Conservation (phyloP, 2,797 vertebrate genomes). For the Sebastes oblongus region DNA sequence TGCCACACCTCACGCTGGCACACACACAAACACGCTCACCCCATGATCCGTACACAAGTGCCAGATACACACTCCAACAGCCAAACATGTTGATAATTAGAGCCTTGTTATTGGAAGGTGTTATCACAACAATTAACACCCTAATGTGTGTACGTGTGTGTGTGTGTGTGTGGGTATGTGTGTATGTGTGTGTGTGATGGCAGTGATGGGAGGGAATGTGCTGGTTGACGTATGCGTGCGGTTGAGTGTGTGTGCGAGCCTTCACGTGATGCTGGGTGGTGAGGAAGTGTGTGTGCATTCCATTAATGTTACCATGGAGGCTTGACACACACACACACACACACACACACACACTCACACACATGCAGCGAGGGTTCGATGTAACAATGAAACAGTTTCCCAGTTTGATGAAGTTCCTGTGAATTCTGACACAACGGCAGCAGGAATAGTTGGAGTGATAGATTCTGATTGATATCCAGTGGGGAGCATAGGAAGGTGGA, state of each 20-base stretch:
- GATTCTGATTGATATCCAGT: slow-evolving; percentile 85
- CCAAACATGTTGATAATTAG: slow-evolving; percentile 88
- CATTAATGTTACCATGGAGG: slow-evolving; percentile 56
- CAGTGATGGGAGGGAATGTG: slow-evolving; percentile 8
- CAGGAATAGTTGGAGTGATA: slow-evolving; percentile 81
- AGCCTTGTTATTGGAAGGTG: slow-evolving; percentile 85
- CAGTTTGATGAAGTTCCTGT: slow-evolving; percentile 79
- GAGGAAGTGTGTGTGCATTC: slow-evolving; percentile 55
- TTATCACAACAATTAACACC: slow-evolving; percentile 89
- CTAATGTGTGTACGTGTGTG: slow-evolving; percentile 59
- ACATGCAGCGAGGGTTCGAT: slow-evolving; percentile 65
- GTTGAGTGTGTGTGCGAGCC: slow-evolving; percentile 16
- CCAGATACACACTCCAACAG: slow-evolving; percentile 81
- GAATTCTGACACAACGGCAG: slow-evolving; percentile 82
- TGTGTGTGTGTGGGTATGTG: slow-evolving; percentile 26
- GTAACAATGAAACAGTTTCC: slow-evolving; percentile 80
- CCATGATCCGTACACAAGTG: slow-evolving; percentile 69
- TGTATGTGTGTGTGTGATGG: slow-evolving; percentile 23
- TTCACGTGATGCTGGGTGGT: slow-evolving; percentile 24
- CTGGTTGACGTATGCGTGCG: not conserved
- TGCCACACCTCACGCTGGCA: slow-evolving; percentile 71
- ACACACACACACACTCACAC: slow-evolving; percentile 57
- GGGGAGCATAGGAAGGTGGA: slow-evolving; percentile 52
- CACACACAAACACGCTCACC: slow-evolving; percentile 62
- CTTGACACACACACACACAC: slow-evolving; percentile 47